These are phyloP conservation scores for Xestia ashworthii DNA, from an alignment of 2,888 invertebrate species.

Conservation along the genomic window DNA sequence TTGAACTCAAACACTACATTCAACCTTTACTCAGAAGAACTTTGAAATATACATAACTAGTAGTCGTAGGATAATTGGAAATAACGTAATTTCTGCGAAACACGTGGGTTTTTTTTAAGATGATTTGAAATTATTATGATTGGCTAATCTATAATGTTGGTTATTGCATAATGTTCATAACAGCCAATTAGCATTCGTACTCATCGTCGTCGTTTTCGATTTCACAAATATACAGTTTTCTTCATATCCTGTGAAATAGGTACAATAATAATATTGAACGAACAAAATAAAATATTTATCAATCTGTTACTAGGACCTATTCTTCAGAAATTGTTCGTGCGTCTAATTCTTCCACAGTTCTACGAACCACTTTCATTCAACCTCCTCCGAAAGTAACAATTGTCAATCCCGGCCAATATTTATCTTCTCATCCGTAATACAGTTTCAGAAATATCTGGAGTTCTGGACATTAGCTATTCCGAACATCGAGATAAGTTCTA, in stretches of 20 bases:
- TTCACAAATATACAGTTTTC: neutral
- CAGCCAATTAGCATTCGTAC: neutral
- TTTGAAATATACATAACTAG: neutral
- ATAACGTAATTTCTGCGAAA: neutral
- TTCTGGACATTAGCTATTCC: slow-evolving; percentile 64
- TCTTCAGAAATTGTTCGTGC: slow-evolving; percentile 13
- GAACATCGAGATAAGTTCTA: slow-evolving; percentile 63
- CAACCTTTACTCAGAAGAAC: neutral
- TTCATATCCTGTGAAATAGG: neutral
- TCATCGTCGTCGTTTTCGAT: neutral
- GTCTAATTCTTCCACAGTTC: slow-evolving; percentile 5
- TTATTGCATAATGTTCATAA: neutral
- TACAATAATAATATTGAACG: neutral
- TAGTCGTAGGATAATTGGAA: neutral
- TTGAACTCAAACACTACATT: neutral
- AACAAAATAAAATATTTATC: slow-evolving; percentile 4
- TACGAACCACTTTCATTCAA: neutral
- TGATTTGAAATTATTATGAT: neutral
- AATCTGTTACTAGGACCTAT: slow-evolving; percentile 14
- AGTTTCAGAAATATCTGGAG: slow-evolving; percentile 49
- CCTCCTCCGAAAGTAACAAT: slow-evolving; percentile 17
- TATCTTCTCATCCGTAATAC: slow-evolving; percentile 43
- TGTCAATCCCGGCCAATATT: slow-evolving; percentile 47
- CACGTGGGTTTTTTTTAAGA: neutral
- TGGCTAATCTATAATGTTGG: neutral